Percentiles rank a stretch among this genome's conserved stretches.
These are phyloP conservation scores for Drosophila miranda DNA, from an alignment of 1,140 invertebrate species.

Conservation along the genomic window DNA sequence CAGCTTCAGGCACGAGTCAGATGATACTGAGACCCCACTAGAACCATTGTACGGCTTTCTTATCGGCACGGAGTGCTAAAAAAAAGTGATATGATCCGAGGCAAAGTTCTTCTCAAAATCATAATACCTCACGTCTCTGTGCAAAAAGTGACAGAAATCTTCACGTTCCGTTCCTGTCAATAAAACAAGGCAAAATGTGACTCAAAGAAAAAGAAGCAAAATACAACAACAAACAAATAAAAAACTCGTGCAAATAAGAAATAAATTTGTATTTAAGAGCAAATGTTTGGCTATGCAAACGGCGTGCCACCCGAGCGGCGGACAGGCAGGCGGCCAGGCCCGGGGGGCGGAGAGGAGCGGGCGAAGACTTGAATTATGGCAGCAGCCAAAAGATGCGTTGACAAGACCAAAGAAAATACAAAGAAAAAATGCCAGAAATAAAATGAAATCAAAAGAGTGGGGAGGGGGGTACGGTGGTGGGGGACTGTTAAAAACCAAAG, in stretches of 20 bases:
- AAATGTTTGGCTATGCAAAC: slow-evolving; percentile 80
- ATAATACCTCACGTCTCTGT: too few relatives aligned
- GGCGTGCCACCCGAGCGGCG: slow-evolving; percentile 55
- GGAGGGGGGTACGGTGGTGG: too few relatives aligned
- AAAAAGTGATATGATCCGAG: too few relatives aligned
- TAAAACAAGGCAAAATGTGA: slow-evolving; percentile 50
- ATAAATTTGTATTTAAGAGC: slow-evolving; percentile 74
- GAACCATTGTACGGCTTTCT: too few relatives aligned
- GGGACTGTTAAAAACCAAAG: slow-evolving; percentile 15
- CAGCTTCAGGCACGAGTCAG: too few relatives aligned
- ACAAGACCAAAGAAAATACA: slow-evolving; percentile 56
- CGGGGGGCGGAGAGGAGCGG: too few relatives aligned
- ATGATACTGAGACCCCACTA: too few relatives aligned
- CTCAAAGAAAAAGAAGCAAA: slow-evolving; percentile 14
- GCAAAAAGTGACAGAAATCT: slow-evolving; percentile 36
- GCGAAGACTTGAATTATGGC: slow-evolving; percentile 72
- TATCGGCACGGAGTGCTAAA: too few relatives aligned
- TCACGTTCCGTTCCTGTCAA: slow-evolving; percentile 63
- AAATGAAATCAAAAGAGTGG: slow-evolving; percentile 1
- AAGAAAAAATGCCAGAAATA: slow-evolving; percentile 19
- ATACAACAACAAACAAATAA: slow-evolving; percentile 7
- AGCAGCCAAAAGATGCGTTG: slow-evolving; percentile 73
- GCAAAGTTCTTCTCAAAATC: too few relatives aligned
- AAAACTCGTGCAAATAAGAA: slow-evolving; percentile 56
- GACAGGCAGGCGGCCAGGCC: neutral